Conservation (phyloP, 1,140 invertebrate genomes). For the Polyergus mexicanus region DNA sequence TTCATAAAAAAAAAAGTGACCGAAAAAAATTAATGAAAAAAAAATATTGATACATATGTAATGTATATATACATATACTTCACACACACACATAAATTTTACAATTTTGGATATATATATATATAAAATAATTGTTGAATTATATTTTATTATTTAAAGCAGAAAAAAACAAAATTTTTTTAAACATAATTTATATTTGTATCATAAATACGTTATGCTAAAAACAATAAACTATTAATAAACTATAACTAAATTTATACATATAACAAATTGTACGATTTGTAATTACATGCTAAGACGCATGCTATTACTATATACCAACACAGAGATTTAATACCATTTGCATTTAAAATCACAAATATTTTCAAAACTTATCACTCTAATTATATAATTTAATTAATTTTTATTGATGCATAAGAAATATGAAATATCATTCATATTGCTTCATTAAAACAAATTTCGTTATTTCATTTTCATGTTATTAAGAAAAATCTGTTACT, state of each 20-base stretch:
- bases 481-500: neutral
- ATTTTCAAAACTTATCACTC: neutral
- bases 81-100: too few relatives aligned
- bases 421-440: slow-evolving; percentile 16
- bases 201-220: slow-evolving; percentile 20
- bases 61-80: too few relatives aligned
- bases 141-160: slow-evolving; percentile 9
- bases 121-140: neutral
- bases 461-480: neutral
- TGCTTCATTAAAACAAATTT: neutral
- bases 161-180: neutral
- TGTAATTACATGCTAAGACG: slow-evolving; percentile 5
- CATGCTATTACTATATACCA: neutral
- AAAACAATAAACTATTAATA: neutral
- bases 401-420: slow-evolving; percentile 6
- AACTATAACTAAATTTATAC: slow-evolving; percentile 31
- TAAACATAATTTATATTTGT: slow-evolving; percentile 32
- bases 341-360: neutral
- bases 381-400: neutral
- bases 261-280: neutral
- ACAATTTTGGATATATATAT: too few relatives aligned
- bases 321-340: neutral
- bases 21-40: too few relatives aligned
- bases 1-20: too few relatives aligned
- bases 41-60: too few relatives aligned